Percentiles rank a stretch among this genome's conserved stretches.
These are phyloP conservation scores for Lasius fuliginosus DNA, from an alignment of 2,888 invertebrate genomes.

Conservation along the genomic window DNA sequence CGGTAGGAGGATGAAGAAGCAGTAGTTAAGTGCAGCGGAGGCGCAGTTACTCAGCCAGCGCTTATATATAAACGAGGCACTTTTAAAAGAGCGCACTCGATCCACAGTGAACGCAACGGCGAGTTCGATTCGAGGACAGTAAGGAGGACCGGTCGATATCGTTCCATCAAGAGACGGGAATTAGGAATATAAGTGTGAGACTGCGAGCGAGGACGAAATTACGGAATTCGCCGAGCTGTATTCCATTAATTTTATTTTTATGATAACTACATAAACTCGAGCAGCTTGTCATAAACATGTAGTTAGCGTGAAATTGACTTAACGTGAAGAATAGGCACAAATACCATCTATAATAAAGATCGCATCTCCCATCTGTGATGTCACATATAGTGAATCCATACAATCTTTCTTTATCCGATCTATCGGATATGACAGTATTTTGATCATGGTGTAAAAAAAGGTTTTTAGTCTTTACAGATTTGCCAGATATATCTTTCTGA, in stretches of 20 bases:
- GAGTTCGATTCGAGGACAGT: constrained; percentile 49
- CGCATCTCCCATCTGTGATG: not conserved
- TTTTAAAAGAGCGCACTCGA: constrained; percentile 75
- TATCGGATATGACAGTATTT: not conserved
- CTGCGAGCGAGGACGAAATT: constrained; percentile 5
- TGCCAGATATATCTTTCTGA: not conserved
- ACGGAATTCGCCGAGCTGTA: not conserved
- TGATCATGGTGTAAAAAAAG: not conserved
- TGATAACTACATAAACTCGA: constrained; percentile 52
- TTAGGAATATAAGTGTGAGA: constrained; percentile 53
- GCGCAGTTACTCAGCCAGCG: constrained; percentile 67
- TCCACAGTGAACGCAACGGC: constrained; percentile 71
- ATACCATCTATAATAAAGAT: not conserved
- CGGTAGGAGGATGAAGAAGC: constrained; percentile 21
- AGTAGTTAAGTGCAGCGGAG: constrained; percentile 65
- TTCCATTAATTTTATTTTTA: constrained; percentile 26
- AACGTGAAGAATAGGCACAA: not conserved
- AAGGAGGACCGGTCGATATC: constrained; percentile 41
- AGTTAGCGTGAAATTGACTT: constrained; percentile 27
- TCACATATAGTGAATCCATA: not conserved
- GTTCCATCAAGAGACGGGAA: constrained; percentile 55
- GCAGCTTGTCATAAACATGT: constrained; percentile 31
- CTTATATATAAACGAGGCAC: constrained; percentile 74
- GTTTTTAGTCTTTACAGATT: not conserved
- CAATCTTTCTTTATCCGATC: not conserved